Percentiles rank a stretch among this genome's conserved stretches.
Evolutionary conservation across 2,888 invertebrate genomes (phyloP).

Genomic region (Penaeus monodon): DNA sequence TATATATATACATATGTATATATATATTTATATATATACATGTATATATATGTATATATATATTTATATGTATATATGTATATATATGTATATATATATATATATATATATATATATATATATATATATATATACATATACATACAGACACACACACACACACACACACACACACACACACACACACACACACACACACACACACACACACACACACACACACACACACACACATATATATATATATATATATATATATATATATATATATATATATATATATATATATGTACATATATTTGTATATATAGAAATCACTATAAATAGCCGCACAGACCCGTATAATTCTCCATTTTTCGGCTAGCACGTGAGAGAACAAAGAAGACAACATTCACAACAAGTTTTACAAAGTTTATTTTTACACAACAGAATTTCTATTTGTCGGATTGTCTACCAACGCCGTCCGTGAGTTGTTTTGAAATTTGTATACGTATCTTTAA

Average conservation of each 20-base stretch:
- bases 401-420: too few species aligned
- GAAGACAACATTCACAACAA: too few species aligned
- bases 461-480: too few species aligned
- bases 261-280: background rate
- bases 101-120: conserved; percentile 9
- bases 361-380: too few species aligned
- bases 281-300: background rate
- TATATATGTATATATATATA: background rate
- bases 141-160: conserved; percentile 14
- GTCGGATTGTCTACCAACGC: too few species aligned
- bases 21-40: background rate
- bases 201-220: background rate
- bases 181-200: background rate
- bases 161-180: background rate
- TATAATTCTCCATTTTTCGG: too few species aligned
- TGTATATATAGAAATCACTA: background rate
- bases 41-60: too few species aligned
- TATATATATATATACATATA: background rate
- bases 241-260: background rate
- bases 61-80: background rate
- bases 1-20: background rate
- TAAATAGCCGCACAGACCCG: background rate
- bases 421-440: too few species aligned
- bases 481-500: too few species aligned
- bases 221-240: background rate